Evolutionary conservation across 92 coral and sea anemone species (phyloP).

Genomic region (Phenganax stokvisi): DNA sequence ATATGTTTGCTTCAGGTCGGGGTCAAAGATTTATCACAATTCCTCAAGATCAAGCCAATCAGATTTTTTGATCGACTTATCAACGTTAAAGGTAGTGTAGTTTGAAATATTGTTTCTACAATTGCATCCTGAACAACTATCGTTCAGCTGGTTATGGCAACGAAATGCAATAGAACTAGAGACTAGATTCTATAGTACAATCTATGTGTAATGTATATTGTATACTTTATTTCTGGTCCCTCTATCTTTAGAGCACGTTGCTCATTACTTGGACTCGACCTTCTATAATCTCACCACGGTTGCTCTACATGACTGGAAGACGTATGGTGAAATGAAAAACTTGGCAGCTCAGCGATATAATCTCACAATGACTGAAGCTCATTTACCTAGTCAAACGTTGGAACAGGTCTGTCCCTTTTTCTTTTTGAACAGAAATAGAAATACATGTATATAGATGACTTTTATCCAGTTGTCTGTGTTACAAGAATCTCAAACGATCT

Average conservation of each 20-base stretch:
- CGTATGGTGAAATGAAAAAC: conserved; percentile 96
- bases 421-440: no score
- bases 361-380: conserved; percentile 93
- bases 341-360: conserved; percentile 81
- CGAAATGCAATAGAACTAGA: not conserved
- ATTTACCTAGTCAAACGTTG: conserved; percentile 91
- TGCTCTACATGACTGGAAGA: conserved; percentile 98
- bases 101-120: not conserved
- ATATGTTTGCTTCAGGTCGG: conserved; percentile 66
- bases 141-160: not conserved
- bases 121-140: not conserved
- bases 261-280: conserved; percentile 89
- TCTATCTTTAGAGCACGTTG: conserved; percentile 61
- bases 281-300: conserved; percentile 96
- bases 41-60: conserved; percentile 78
- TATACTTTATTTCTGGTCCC: not conserved
- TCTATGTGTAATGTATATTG: no score
- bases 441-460: no score
- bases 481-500: no score
- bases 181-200: no score
- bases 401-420: conserved; percentile 62
- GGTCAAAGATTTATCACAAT: conserved; percentile 79
- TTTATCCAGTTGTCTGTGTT: no score
- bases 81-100: conserved; percentile 69
- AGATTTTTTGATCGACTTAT: conserved; percentile 85